Evolutionary conservation across 2,888 invertebrate species (phyloP).

Genomic region (Mythimna loreyi): DNA sequence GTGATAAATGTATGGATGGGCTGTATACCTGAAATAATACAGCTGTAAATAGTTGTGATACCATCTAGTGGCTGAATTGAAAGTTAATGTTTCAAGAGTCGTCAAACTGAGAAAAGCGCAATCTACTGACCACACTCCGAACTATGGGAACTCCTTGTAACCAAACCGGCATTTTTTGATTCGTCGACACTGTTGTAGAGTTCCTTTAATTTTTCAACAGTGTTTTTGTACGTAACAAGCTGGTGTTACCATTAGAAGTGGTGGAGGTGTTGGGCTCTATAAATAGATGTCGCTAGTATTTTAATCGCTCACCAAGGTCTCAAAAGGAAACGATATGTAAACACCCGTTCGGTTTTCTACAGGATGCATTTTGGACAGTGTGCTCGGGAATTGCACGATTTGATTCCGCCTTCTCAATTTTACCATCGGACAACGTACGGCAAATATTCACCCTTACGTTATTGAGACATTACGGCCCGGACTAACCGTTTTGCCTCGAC

Average conservation of each 20-base stretch:
- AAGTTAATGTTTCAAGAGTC: background rate
- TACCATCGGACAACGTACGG: too few species aligned
- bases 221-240: background rate
- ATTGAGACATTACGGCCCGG: too few species aligned
- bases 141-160: background rate
- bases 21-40: background rate
- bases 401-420: too few species aligned
- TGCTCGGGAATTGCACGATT: too few species aligned
- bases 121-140: background rate
- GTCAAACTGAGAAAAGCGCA: background rate
- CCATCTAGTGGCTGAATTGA: background rate
- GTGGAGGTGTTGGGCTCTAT: background rate
- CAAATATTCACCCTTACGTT: too few species aligned
- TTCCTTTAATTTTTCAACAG: background rate
- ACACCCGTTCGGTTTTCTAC: too few species aligned
- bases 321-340: too few species aligned
- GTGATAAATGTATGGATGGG: too few species aligned
- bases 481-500: too few species aligned
- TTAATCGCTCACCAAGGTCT: too few species aligned
- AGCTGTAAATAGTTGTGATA: background rate
- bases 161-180: background rate
- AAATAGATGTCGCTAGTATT: conserved; percentile 17
- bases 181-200: background rate
- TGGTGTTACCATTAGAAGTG: background rate
- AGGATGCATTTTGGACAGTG: too few species aligned